phyloP scores from a whole-genome alignment of 2,888 invertebrate genomes.

The Prenolepis imparis region DNA sequence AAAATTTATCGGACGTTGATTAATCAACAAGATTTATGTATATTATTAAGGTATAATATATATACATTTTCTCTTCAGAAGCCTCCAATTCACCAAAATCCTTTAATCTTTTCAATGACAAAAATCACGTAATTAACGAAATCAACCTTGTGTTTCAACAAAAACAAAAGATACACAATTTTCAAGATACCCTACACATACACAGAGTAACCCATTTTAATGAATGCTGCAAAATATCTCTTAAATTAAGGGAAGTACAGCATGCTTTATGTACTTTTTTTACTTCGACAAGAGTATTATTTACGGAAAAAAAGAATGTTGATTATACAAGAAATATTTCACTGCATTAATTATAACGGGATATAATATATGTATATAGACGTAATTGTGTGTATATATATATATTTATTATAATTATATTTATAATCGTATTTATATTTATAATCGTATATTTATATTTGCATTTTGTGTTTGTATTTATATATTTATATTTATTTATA shows the following conservation, averaged over 20 bases:
- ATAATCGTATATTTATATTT: constrained; percentile 37
- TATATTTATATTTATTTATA: constrained; percentile 32
- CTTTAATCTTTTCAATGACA: constrained; percentile 28
- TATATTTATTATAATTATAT: constrained; percentile 38
- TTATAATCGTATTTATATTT: constrained; percentile 27
- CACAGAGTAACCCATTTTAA: constrained; percentile 40
- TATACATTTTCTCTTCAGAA: constrained; percentile 19
- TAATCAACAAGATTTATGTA: constrained; percentile 29
- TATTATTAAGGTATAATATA: constrained; percentile 20
- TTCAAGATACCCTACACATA: constrained; percentile 7
- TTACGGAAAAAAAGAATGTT: neutral
- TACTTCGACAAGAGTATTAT: constrained; percentile 10
- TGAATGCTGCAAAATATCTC: constrained; percentile 51
- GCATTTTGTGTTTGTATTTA: neutral
- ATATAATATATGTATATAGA: constrained; percentile 8
- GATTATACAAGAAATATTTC: constrained; percentile 44
- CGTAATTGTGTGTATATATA: constrained; percentile 17
- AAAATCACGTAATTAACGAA: constrained; percentile 6
- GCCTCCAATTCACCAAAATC: constrained; percentile 43
- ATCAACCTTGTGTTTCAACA: neutral
- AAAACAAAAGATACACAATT: neutral
- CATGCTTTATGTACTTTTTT: constrained; percentile 20
- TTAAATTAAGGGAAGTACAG: constrained; percentile 18
- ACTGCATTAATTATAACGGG: constrained; percentile 50
- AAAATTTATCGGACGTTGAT: constrained; percentile 20